Percentiles rank a stretch among this genome's conserved stretches.
phyloP scores from a whole-genome alignment of 2,797 vertebrate species.

The Molossus alvarezi region DNA sequence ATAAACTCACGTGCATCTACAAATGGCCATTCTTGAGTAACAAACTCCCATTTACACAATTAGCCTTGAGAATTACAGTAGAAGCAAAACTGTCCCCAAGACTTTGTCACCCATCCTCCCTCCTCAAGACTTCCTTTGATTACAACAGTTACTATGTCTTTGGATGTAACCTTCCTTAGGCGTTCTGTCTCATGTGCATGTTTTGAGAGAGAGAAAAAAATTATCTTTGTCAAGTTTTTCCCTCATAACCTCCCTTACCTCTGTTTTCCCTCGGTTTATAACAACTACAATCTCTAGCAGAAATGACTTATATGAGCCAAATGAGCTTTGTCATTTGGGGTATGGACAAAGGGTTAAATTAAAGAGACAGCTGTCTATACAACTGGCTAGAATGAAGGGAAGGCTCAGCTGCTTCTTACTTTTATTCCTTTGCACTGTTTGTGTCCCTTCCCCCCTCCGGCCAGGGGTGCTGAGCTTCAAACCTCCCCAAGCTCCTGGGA shows the following conservation, averaged over 20 bases:
- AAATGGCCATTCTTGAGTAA: constrained; percentile 69
- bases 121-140: constrained; percentile 59
- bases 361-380: constrained; percentile 80
- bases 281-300: constrained; percentile 39
- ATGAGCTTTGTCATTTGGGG: constrained; percentile 53
- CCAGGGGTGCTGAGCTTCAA: constrained; percentile 46
- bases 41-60: constrained; percentile 68
- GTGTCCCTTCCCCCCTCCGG: constrained; percentile 56
- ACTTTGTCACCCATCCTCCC: constrained; percentile 25
- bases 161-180: background rate
- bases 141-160: constrained; percentile 32
- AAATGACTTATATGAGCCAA: constrained; percentile 67
- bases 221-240: constrained; percentile 31
- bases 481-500: background rate
- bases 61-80: constrained; percentile 67
- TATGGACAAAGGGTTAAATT: constrained; percentile 75
- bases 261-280: constrained; percentile 54
- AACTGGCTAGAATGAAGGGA: constrained; percentile 71
- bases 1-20: constrained; percentile 53
- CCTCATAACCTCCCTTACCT: constrained; percentile 41
- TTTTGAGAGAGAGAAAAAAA: constrained; percentile 20
- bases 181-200: background rate
- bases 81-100: constrained; percentile 66
- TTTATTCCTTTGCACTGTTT: constrained; percentile 62
- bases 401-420: constrained; percentile 59